phyloP scores from a whole-genome alignment of 2,888 invertebrate species.

The Lymantria dispar region DNA sequence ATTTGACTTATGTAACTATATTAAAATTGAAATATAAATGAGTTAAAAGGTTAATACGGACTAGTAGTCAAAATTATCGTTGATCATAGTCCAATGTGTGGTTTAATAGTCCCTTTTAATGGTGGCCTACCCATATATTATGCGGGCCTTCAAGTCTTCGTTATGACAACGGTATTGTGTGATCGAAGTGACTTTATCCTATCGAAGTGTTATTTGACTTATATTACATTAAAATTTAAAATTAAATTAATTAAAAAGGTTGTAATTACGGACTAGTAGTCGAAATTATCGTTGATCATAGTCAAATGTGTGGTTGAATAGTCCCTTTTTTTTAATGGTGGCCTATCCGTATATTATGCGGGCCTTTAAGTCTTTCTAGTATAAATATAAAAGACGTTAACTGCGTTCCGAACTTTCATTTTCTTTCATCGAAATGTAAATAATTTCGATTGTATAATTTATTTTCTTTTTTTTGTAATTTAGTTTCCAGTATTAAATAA shows the following conservation, averaged over 20 bases:
- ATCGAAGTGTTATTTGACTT: conserved; percentile 34
- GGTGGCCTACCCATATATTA: conserved; percentile 37
- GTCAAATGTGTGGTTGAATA: conserved; percentile 40
- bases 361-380: conserved; percentile 32
- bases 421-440: conserved; percentile 28
- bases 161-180: conserved; percentile 11
- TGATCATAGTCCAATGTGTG: conserved; percentile 38
- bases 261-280: conserved; percentile 33
- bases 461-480: conserved; percentile 18
- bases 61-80: conserved; percentile 32
- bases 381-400: conserved; percentile 24
- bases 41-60: conserved; percentile 15
- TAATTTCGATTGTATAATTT: conserved; percentile 56
- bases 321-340: conserved; percentile 27
- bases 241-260: conserved; percentile 20
- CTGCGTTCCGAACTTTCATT: conserved; percentile 23
- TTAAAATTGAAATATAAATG: conserved; percentile 31
- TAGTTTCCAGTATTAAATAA: conserved; percentile 67
- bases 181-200: conserved; percentile 38
- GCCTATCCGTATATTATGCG: conserved; percentile 36
- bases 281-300: conserved; percentile 30
- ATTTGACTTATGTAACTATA: conserved; percentile 33
- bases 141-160: conserved; percentile 29
- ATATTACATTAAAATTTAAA: conserved; percentile 24
- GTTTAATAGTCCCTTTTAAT: conserved; percentile 33